A percentile compares a stretch with the other conserved stretches of the same genome.
These are phyloP conservation scores for Acipenser ruthenus DNA, from an alignment of 2,797 vertebrate genomes.

Conservation along the genomic window DNA sequence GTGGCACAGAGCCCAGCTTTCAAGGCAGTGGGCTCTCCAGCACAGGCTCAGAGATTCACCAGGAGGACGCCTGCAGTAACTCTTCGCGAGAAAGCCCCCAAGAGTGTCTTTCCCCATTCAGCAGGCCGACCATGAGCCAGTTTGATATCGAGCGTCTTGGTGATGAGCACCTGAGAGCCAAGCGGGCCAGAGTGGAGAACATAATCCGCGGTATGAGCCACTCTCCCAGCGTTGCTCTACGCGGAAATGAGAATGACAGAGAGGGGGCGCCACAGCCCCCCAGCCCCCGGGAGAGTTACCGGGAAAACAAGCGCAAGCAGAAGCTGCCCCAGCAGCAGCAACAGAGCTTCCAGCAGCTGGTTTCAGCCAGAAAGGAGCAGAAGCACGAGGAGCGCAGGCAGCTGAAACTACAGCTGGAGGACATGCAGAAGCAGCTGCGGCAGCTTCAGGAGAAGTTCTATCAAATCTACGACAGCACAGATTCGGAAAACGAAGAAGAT, in stretches of 20 bases:
- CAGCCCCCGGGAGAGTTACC: constrained; percentile 85
- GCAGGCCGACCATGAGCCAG: constrained; percentile 80
- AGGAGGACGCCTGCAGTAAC: constrained; percentile 95
- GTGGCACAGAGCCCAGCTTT: constrained; percentile 82
- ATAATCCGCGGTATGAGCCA: constrained; percentile 98
- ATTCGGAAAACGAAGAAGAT: constrained; percentile 91
- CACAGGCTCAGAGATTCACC: constrained; percentile 85
- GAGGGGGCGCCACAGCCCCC: constrained; percentile 79
- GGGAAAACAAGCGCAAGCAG: constrained; percentile 97
- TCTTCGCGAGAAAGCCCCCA: constrained; percentile 96
- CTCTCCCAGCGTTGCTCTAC: constrained; percentile 82
- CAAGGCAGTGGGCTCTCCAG: constrained; percentile 90
- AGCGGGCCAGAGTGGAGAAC: constrained; percentile 94
- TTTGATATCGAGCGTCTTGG: constrained; percentile 92
- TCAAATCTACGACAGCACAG: constrained; percentile 96
- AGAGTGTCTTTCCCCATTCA: constrained; percentile 93
- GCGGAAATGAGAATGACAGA: constrained; percentile 77
- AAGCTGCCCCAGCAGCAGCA: constrained; percentile 96
- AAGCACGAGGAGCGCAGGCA: constrained; percentile 92
- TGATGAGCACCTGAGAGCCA: constrained; percentile 94
- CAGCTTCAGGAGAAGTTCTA: constrained; percentile 99
- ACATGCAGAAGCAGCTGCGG: constrained; percentile 98
- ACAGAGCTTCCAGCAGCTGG: constrained; percentile 96
- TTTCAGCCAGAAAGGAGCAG: constrained; percentile 89
- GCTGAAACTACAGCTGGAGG: constrained; percentile 96